Evolutionary conservation across 2,888 invertebrate species (phyloP).

Genomic region (Melinaea menophilus): DNA sequence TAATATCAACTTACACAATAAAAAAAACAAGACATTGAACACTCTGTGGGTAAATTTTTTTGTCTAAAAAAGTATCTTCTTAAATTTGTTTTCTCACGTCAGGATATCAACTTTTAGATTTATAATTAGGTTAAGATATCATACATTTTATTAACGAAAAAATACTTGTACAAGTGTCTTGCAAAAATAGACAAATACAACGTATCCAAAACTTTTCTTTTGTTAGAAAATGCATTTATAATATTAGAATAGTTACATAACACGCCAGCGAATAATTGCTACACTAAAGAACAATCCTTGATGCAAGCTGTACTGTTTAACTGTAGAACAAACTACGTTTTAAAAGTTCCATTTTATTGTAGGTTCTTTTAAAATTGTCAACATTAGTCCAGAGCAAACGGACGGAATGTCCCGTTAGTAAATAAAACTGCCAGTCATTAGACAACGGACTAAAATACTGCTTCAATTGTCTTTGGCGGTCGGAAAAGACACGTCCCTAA

Average conservation of each 20-base stretch:
- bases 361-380: slow-evolving; percentile 10
- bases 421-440: slow-evolving; percentile 75
- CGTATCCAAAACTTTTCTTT: neutral
- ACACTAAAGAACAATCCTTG: slow-evolving; percentile 5
- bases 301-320: neutral
- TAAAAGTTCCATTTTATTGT: slow-evolving; percentile 5
- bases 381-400: slow-evolving; percentile 54
- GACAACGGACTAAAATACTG: slow-evolving; percentile 67
- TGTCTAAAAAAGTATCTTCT: too few species aligned
- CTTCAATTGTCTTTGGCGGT: slow-evolving; percentile 64
- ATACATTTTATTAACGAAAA: too few species aligned
- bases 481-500: slow-evolving; percentile 68
- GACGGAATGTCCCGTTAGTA: slow-evolving; percentile 64
- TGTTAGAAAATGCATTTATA: neutral
- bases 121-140: too few species aligned
- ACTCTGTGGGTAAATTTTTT: neutral
- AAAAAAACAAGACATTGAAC: slow-evolving; percentile 2
- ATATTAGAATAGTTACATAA: neutral
- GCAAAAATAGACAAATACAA: neutral
- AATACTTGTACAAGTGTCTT: too few species aligned
- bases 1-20: slow-evolving; percentile 3
- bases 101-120: too few species aligned
- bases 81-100: too few species aligned
- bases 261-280: slow-evolving; percentile 3
- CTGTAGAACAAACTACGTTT: neutral